Evolutionary conservation across 1,140 invertebrate species (phyloP), one percentile per base, ranked within the genome.

Genomic region (Caerostris extrusa): DNA sequence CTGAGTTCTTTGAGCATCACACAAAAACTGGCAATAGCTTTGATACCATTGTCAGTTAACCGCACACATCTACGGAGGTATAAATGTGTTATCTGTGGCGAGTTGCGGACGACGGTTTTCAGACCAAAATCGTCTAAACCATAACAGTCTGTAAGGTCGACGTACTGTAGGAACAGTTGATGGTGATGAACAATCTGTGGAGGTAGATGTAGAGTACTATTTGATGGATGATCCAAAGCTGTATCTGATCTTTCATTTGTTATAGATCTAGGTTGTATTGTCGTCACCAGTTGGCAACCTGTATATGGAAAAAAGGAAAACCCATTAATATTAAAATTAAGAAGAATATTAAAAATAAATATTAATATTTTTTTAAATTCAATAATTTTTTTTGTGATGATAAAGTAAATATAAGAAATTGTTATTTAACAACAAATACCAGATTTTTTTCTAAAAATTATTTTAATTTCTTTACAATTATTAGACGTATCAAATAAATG

Each of bases 91-190:
- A 99, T 96, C 95, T 98, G 98, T 3, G 98, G 98, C 96, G 98
- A 99, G 91, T 98, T 98, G 67, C 97, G 97, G 2, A 98, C 97
- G 61, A 98, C 97, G 14, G 98, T 97, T 93, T 97, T 97, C 3
- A 99, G 96, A 6, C 98, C 98, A 50, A 97, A 97, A 95, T 99
- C 98, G 94, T 98, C 97, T 3, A 99, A 96, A 8, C 97, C 96
- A 67, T 97, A 97, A 95, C 98, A 99, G 96, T 99, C 98, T 10
- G 98, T 98, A 82, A 99, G 96, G 96, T 98, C 98, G 92, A 98
- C 96, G 95, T 81, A 88, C 58, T 93, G 93, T n/a, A 93, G 57
- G 60, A 61, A 82, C n/a, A 93, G 50, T 10, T 93, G 93, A 14
- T 60, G 61, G 53, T 89, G 93, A 64, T 93, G 93, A 12, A 89